Percentiles rank a stretch among this genome's conserved stretches.
These are phyloP conservation scores for Chinchilla lanigera DNA, from an alignment of 2,113 vertebrate species.

Conservation along the genomic window DNA sequence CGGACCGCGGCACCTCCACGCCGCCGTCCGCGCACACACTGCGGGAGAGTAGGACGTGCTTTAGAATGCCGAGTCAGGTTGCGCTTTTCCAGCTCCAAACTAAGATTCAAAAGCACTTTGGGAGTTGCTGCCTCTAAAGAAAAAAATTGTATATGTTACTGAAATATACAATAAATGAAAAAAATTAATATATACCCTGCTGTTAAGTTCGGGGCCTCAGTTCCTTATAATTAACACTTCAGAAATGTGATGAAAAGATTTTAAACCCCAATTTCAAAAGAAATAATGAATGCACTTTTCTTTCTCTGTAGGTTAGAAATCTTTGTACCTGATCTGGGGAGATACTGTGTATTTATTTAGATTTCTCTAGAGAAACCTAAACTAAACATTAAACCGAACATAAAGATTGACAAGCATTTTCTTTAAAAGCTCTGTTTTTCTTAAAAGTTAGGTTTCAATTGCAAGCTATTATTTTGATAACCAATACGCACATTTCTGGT, in stretches of 20 bases:
- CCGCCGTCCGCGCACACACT: background rate
- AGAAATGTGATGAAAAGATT: background rate
- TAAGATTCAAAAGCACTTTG: background rate
- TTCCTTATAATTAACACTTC: background rate
- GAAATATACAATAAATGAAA: background rate
- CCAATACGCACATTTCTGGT: background rate
- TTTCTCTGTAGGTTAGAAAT: background rate
- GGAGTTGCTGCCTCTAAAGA: background rate
- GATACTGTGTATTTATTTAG: background rate
- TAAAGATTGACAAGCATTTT: background rate
- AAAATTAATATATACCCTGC: background rate
- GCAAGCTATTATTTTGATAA: background rate
- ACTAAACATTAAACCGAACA: background rate
- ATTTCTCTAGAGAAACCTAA: background rate
- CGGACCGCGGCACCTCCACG: background rate
- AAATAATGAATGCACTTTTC: background rate
- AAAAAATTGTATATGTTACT: background rate
- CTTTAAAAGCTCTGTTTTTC: background rate
- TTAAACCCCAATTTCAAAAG: background rate
- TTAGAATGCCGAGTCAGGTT: background rate
- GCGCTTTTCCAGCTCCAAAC: background rate
- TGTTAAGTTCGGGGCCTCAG: background rate
- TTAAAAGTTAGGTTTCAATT: background rate
- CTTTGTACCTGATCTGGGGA: background rate
- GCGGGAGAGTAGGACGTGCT: too few species aligned